Evolutionary conservation across 2,113 vertebrate species (phyloP).

Genomic region (Ranitomeya imitator): DNA sequence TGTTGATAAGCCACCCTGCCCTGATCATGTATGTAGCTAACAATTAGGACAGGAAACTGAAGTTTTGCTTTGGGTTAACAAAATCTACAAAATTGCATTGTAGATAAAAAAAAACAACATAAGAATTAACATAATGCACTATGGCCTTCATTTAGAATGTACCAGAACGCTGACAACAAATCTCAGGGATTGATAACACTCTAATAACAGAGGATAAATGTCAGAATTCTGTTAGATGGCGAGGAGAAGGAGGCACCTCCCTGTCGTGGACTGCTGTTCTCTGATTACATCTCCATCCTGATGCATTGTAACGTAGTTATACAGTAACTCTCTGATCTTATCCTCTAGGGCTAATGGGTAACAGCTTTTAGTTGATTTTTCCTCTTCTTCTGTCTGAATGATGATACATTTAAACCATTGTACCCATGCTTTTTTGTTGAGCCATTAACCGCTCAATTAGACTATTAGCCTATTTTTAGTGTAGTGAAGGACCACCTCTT

Average conservation of each 20-base stretch:
- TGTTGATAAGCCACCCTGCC: too few species aligned
- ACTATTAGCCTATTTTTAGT: slow-evolving; percentile 59
- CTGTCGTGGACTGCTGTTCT: slow-evolving; percentile 8
- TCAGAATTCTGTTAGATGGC: background rate
- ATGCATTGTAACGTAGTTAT: slow-evolving; percentile 51
- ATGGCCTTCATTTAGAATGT: too few species aligned
- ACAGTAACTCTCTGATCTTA: slow-evolving; percentile 54
- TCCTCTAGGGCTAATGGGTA: slow-evolving; percentile 56
- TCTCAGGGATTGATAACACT: too few species aligned
- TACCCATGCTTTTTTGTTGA: slow-evolving; percentile 50
- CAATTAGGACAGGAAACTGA: too few species aligned
- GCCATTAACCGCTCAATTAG: slow-evolving; percentile 57
- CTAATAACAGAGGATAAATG: too few species aligned
- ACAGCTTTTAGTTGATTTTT: slow-evolving; percentile 58
- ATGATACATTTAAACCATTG: slow-evolving; percentile 53
- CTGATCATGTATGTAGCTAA: too few species aligned
- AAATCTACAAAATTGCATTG: too few species aligned
- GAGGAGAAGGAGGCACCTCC: background rate
- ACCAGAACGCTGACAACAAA: too few species aligned
- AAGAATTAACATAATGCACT: too few species aligned
- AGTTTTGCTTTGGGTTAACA: too few species aligned
- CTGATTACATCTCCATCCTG: slow-evolving; percentile 52
- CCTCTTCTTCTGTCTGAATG: slow-evolving; percentile 15
- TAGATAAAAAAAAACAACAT: too few species aligned
- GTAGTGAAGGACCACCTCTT: slow-evolving; percentile 37